These are phyloP conservation scores for Protodeltote pygarga DNA, from an alignment of 2,888 invertebrate species.

Conservation along the genomic window DNA sequence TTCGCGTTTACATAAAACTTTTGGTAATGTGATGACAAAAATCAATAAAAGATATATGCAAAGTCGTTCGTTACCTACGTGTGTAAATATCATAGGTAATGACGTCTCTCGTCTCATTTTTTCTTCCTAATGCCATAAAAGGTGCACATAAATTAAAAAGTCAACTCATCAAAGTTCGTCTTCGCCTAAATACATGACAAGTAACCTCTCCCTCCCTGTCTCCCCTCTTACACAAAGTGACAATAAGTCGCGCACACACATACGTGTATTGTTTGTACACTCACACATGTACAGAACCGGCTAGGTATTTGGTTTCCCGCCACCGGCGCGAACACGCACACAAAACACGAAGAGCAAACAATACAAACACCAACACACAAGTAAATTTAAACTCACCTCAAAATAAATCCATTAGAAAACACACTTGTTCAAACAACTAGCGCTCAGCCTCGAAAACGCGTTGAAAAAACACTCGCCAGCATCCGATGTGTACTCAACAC, in stretches of 20 bases:
- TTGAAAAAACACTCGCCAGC: slow-evolving; percentile 85
- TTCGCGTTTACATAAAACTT: slow-evolving; percentile 69
- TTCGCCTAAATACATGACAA: slow-evolving; percentile 86
- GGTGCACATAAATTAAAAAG: slow-evolving; percentile 81
- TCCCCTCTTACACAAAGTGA: slow-evolving; percentile 84
- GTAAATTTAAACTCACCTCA: slow-evolving; percentile 87
- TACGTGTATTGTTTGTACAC: slow-evolving; percentile 76
- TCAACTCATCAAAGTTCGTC: slow-evolving; percentile 82
- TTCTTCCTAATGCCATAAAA: slow-evolving; percentile 63
- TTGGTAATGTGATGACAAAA: slow-evolving; percentile 74
- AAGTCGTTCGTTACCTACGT: slow-evolving; percentile 64
- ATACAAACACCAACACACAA: slow-evolving; percentile 86
- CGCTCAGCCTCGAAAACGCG: slow-evolving; percentile 87
- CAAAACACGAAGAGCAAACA: slow-evolving; percentile 84
- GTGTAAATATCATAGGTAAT: slow-evolving; percentile 63
- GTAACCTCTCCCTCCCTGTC: slow-evolving; percentile 81
- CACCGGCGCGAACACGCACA: slow-evolving; percentile 84
- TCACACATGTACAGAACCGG: slow-evolving; percentile 75
- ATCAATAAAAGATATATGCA: slow-evolving; percentile 74
- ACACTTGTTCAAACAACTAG: slow-evolving; percentile 87
- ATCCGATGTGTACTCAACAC: slow-evolving; percentile 82
- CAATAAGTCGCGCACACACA: slow-evolving; percentile 83
- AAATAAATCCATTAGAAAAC: slow-evolving; percentile 88
- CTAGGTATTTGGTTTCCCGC: slow-evolving; percentile 87
- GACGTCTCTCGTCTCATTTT: slow-evolving; percentile 51